Evolutionary conservation across 1,140 invertebrate species (phyloP).

Genomic region (Heliconius hermathena): DNA sequence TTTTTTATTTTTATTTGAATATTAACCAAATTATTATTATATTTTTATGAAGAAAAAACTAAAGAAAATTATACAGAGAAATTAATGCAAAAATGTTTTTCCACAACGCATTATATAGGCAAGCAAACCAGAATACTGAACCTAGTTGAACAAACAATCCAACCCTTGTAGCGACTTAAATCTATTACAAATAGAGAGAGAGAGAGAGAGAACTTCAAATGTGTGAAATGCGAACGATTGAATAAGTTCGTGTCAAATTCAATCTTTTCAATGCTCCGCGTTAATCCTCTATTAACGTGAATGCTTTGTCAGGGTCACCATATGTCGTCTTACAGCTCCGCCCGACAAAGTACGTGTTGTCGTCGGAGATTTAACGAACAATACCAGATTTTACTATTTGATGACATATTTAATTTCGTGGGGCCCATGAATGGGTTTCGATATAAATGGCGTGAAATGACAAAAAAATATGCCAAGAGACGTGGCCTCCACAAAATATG

Average conservation of each 20-base stretch:
- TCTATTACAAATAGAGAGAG: constrained; percentile 43
- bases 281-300: constrained; percentile 56
- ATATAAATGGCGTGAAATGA: constrained; percentile 61
- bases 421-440: constrained; percentile 43
- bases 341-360: constrained; percentile 46
- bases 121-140: neutral
- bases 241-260: constrained; percentile 51
- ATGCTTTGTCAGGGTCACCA: constrained; percentile 56
- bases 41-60: too few species aligned
- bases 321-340: constrained; percentile 59
- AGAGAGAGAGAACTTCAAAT: constrained; percentile 14
- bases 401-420: constrained; percentile 62
- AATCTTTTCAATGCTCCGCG: constrained; percentile 47
- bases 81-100: neutral
- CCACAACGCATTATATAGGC: too few species aligned
- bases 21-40: too few species aligned
- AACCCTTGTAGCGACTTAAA: constrained; percentile 39
- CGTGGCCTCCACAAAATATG: constrained; percentile 21
- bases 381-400: constrained; percentile 53
- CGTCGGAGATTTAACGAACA: constrained; percentile 50
- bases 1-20: too few species aligned
- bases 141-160: neutral
- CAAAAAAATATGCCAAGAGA: constrained; percentile 51
- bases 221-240: constrained; percentile 29
- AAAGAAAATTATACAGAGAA: too few species aligned